phyloP scores from a whole-genome alignment of 2,797 vertebrate species.

The Lophotriccus pileatus region DNA sequence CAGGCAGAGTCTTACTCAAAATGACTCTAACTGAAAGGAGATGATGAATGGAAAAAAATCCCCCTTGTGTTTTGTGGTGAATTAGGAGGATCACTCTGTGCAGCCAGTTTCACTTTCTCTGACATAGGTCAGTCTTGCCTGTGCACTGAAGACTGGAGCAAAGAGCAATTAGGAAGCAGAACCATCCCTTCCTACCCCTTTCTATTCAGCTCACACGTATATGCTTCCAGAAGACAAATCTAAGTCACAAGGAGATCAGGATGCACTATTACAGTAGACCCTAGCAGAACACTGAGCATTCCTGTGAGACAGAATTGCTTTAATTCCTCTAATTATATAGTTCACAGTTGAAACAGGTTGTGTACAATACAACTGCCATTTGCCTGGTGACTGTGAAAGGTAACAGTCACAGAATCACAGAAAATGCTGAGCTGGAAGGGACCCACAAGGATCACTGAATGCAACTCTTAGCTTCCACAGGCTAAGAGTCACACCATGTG shows the following conservation, averaged over 20 bases:
- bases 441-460: background rate
- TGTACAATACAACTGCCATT: background rate
- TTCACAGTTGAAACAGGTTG: background rate
- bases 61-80: conserved; percentile 14
- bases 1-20: background rate
- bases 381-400: background rate
- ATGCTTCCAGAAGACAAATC: background rate
- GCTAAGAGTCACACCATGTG: background rate
- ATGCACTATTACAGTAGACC: background rate
- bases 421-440: background rate
- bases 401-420: background rate
- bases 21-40: conserved; percentile 38
- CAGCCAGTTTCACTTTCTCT: conserved; percentile 42
- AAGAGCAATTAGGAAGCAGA: background rate
- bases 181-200: background rate
- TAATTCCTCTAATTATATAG: background rate
- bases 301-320: background rate
- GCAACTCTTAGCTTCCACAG: background rate
- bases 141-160: background rate
- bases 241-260: background rate
- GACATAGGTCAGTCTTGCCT: background rate
- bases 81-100: background rate
- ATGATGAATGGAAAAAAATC: conserved; percentile 22
- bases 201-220: background rate
- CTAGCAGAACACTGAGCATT: background rate